Evolutionary conservation across 37 sponge, comb jelly and placozoan species (phyloP).

Genomic region (Oopsacas minuta): DNA sequence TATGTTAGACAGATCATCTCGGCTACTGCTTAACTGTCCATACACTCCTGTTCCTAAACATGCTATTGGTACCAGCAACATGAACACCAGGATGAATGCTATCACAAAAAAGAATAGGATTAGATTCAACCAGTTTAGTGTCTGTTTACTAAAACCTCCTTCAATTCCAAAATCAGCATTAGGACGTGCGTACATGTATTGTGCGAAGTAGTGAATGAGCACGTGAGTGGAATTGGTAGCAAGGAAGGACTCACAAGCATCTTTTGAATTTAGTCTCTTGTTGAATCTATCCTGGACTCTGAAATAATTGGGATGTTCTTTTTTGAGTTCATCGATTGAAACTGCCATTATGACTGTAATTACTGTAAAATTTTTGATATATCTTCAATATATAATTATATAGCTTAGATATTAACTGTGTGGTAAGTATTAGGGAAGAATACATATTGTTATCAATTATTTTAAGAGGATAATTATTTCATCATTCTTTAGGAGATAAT

Average conservation of each 20-base stretch:
- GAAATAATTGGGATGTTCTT: not conserved
- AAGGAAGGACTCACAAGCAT: not conserved
- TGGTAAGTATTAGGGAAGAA: no score
- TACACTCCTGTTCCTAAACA: not conserved
- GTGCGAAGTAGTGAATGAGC: not conserved
- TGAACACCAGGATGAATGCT: not conserved
- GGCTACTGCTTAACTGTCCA: not conserved
- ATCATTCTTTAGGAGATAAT: no score
- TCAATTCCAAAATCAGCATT: not conserved
- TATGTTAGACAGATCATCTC: not conserved
- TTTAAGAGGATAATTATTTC: no score
- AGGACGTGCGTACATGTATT: not conserved
- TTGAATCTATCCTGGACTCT: not conserved
- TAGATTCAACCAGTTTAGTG: not conserved
- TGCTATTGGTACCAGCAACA: not conserved
- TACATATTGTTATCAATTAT: no score
- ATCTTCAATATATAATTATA: no score
- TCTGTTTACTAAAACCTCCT: slow-evolving; percentile 2
- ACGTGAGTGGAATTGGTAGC: not conserved
- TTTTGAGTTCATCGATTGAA: not conserved
- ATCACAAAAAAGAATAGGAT: not conserved
- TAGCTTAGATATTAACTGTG: no score
- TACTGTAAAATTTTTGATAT: no score
- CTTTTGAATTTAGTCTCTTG: not conserved
- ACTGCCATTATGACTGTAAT: not conserved